Conservation (phyloP, 2,888 invertebrate species). For the Drosophila rubida region DNA sequence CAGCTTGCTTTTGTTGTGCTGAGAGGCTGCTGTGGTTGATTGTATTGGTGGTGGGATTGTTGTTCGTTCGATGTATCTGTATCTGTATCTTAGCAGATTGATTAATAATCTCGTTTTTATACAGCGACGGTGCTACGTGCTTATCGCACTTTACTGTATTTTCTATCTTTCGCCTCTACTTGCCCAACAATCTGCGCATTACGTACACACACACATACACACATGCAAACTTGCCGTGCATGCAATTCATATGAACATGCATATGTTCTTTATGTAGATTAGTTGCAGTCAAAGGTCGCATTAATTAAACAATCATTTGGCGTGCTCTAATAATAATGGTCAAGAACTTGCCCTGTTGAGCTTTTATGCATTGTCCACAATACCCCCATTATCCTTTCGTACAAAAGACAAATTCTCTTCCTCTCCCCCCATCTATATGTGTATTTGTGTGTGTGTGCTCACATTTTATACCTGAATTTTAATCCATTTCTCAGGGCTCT, state of each 20-base stretch:
- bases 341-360: constrained; percentile 15
- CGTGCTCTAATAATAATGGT: constrained; percentile 25
- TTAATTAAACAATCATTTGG: constrained; percentile 67
- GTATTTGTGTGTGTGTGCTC: constrained; percentile 16
- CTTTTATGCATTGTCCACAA: constrained; percentile 10
- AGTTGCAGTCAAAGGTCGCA: constrained; percentile 56
- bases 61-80: constrained; percentile 43
- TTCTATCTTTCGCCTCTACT: constrained; percentile 64
- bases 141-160: constrained; percentile 72
- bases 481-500: constrained; percentile 65
- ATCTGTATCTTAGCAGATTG: constrained; percentile 77
- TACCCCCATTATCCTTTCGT: not conserved
- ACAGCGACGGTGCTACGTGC: constrained; percentile 66
- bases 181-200: constrained; percentile 28
- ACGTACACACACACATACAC: not conserved
- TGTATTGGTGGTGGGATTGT: constrained; percentile 35
- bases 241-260: not conserved
- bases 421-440: not conserved
- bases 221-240: not conserved
- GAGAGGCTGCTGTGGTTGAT: constrained; percentile 14
- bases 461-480: constrained; percentile 71
- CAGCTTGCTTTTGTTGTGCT: constrained; percentile 49
- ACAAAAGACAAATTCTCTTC: constrained; percentile 11
- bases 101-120: constrained; percentile 77
- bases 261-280: constrained; percentile 24